These are phyloP conservation scores for Drosophila mayri DNA, from an alignment of 1,140 invertebrate genomes.

Conservation along the genomic window DNA sequence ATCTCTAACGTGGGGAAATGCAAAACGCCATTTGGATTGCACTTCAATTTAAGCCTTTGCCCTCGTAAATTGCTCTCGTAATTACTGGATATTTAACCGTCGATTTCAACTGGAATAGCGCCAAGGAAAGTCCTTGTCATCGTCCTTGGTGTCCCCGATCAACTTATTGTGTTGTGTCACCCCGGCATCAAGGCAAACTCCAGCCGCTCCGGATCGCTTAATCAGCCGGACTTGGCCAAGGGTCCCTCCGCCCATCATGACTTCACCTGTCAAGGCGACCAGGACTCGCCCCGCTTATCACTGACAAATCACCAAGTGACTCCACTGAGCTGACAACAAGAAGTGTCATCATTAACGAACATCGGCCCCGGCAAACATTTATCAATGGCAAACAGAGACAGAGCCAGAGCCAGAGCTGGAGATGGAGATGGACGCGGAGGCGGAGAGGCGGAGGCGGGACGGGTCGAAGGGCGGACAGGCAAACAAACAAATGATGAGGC, in stretches of 20 bases:
- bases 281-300: conserved; percentile 44
- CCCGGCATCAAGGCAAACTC: background rate
- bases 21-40: background rate
- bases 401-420: background rate
- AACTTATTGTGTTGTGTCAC: conserved; percentile 39
- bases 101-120: background rate
- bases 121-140: conserved; percentile 3
- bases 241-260: background rate
- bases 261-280: conserved; percentile 49
- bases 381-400: conserved; percentile 59
- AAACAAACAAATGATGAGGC: conserved; percentile 66
- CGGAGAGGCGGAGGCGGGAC: background rate
- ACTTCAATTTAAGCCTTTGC: conserved; percentile 5
- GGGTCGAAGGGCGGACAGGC: background rate
- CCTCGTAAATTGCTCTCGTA: background rate
- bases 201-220: conserved; percentile 32
- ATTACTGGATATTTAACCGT: conserved; percentile 18
- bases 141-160: conserved; percentile 19
- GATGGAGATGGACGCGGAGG: background rate
- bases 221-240: conserved; percentile 27
- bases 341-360: conserved; percentile 79
- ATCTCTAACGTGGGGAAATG: background rate
- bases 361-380: conserved; percentile 61
- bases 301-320: conserved; percentile 75
- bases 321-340: conserved; percentile 64